Base-by-base conservation (phyloP, 2,888 invertebrate species). In the Macrophya alboannulata region DNA sequence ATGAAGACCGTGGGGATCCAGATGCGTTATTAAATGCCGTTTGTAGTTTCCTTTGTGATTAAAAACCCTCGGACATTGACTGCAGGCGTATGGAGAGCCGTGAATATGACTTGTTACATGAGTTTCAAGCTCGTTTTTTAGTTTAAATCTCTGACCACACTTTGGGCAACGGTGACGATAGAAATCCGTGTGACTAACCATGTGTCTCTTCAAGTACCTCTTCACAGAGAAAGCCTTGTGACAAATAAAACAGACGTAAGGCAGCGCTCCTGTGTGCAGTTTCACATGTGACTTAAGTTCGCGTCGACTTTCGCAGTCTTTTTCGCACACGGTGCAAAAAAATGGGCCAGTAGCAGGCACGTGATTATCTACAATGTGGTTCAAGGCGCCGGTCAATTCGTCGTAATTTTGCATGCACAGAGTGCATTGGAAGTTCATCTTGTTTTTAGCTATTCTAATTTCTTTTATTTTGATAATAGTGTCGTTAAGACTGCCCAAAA, bases 281-380 rank as follows among this genome's bases (percentile, higher is more conserved):
- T 95, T 95, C 87, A 95, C 95, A 86, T 95, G 95, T 0, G 94
- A 92, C 87, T 95, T 94, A 8, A 95, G 88, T 0, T 95, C 95
- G 85, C 95, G 94, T 92, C 94, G 94, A 90, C 94, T 95, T 37
- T 95, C 94, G 51, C 95, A 93, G 51, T 95, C 95, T 88, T 95
- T 95, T 90, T 95, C 95, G 86, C 95, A 95, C 65, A 95, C 94
- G 43, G 95, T 95, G 84, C 95, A 95, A 37, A 95, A 95, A 88
- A 95, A 95, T 0, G 95, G 93, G 0, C 93, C 93, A 1, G 87
- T 89, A 0, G 87, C 89, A 4, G 92, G 92, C 0, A 93, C 90
- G 51, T 93, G 93, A 84, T 92, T 91, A 71, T 93, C 92, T 0
- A 93, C 92, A 0, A 90, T 92, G 51, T 93, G 93, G 48, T 89